A percentile compares a stretch with the other conserved stretches of the same genome.
These are phyloP conservation scores for Andrena chrysosceles DNA, from an alignment of 2,888 invertebrate species.

Conservation along the genomic window DNA sequence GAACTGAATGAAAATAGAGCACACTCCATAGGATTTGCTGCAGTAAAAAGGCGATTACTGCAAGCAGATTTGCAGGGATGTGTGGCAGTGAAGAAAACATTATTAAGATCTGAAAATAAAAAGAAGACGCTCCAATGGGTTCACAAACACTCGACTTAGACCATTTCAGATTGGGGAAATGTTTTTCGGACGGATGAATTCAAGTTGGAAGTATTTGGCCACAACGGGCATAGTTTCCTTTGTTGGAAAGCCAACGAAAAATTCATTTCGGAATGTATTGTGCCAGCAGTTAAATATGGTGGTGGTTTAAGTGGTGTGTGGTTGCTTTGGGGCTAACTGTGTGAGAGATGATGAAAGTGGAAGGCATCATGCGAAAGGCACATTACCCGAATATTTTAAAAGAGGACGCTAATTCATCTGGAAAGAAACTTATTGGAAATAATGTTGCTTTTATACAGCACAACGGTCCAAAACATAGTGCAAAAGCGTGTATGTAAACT, in stretches of 20 bases:
- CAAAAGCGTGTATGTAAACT: slow-evolving; percentile 49
- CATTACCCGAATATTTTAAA: slow-evolving; percentile 57
- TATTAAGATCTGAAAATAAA: slow-evolving; percentile 28
- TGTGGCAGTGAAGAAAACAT: slow-evolving; percentile 15
- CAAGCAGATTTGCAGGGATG: slow-evolving; percentile 6
- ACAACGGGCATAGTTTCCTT: slow-evolving; percentile 28
- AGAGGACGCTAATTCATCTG: slow-evolving; percentile 50
- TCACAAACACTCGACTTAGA: slow-evolving; percentile 58
- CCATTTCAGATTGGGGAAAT: slow-evolving; percentile 56
- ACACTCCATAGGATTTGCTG: not conserved
- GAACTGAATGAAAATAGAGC: not conserved
- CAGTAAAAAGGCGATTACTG: slow-evolving; percentile 13
- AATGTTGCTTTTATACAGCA: slow-evolving; percentile 65
- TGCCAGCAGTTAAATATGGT: slow-evolving; percentile 62
- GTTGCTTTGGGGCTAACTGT: too few relatives aligned
- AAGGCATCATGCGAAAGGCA: slow-evolving; percentile 63
- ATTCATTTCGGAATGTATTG: slow-evolving; percentile 5
- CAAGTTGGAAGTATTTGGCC: slow-evolving; percentile 48
- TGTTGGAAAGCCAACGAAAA: not conserved
- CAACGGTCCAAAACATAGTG: slow-evolving; percentile 68
- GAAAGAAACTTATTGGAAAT: slow-evolving; percentile 46
- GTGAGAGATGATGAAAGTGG: too few relatives aligned
- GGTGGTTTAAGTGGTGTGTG: not conserved
- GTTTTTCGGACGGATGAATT: slow-evolving; percentile 61
- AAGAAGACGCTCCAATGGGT: slow-evolving; percentile 56